These are phyloP conservation scores for Brachyptera risi DNA, from an alignment of 2,888 invertebrate genomes.

Conservation along the genomic window DNA sequence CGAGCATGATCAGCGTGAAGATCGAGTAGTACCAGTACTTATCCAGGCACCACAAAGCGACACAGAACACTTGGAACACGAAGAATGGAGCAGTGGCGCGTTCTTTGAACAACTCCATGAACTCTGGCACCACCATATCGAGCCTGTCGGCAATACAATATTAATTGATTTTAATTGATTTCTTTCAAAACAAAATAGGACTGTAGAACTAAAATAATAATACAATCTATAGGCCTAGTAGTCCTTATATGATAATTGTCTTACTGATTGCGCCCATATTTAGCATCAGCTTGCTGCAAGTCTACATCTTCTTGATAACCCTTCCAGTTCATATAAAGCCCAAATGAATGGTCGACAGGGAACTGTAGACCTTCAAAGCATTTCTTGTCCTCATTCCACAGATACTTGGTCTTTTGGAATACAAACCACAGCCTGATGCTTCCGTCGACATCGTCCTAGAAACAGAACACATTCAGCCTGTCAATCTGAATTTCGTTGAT, in stretches of 20 bases:
- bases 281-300: conserved; percentile 67
- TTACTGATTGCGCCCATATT: conserved; percentile 89
- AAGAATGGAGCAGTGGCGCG: conserved; percentile 99
- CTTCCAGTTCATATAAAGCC: conserved; percentile 75
- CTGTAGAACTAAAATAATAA: no score
- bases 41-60: conserved; percentile 97
- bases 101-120: conserved; percentile 93
- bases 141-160: conserved; percentile 50
- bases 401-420: conserved; percentile 97
- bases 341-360: conserved; percentile 68
- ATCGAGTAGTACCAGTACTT: conserved; percentile 98
- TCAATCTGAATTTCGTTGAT: no score
- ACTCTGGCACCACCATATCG: conserved; percentile 88
- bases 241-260: conserved; percentile 31
- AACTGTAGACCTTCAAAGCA: conserved; percentile 79
- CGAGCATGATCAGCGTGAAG: conserved; percentile 92
- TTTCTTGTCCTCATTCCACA: conserved; percentile 80
- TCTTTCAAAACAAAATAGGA: no score
- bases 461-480: no score
- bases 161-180: no score
- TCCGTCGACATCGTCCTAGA: conserved; percentile 46
- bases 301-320: conserved; percentile 84
- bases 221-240: no score
- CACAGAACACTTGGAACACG: conserved; percentile 99
- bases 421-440: conserved; percentile 75